phyloP scores from a whole-genome alignment of 1,140 invertebrate genomes.

The Bicyclus anynana region DNA sequence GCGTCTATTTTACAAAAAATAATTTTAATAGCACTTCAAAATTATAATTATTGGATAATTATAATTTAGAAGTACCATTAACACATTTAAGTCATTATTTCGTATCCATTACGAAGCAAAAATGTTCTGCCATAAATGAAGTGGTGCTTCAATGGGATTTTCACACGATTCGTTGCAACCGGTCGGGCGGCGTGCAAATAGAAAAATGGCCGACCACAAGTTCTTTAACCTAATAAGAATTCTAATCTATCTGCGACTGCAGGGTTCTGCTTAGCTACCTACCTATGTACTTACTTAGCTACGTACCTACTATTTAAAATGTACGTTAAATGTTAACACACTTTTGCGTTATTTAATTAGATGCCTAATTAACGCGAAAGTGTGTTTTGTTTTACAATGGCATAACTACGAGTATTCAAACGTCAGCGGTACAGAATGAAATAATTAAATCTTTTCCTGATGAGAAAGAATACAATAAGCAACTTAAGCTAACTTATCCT shows the following conservation, averaged over 20 bases:
- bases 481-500: too few species aligned
- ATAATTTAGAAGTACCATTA: background rate
- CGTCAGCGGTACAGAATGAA: too few species aligned
- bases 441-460: too few species aligned
- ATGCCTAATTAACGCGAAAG: too few species aligned
- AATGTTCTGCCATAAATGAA: constrained; percentile 29
- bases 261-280: constrained; percentile 10
- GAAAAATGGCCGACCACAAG: constrained; percentile 25
- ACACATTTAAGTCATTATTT: background rate
- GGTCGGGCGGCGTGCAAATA: constrained; percentile 41
- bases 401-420: too few species aligned
- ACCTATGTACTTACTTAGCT: background rate
- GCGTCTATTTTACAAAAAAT: too few species aligned
- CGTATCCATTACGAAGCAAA: constrained; percentile 1
- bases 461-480: too few species aligned
- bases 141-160: constrained; percentile 29
- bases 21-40: background rate
- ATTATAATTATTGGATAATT: background rate
- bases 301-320: background rate
- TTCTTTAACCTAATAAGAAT: constrained; percentile 30
- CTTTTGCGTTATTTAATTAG: too few species aligned
- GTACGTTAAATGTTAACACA: too few species aligned
- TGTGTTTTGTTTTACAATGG: too few species aligned
- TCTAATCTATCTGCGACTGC: constrained; percentile 17
- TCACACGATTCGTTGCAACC: constrained; percentile 57